A percentile compares a stretch with the other conserved stretches of the same genome.
Conservation (phyloP, 2,113 vertebrate species). For the Castor canadensis region DNA sequence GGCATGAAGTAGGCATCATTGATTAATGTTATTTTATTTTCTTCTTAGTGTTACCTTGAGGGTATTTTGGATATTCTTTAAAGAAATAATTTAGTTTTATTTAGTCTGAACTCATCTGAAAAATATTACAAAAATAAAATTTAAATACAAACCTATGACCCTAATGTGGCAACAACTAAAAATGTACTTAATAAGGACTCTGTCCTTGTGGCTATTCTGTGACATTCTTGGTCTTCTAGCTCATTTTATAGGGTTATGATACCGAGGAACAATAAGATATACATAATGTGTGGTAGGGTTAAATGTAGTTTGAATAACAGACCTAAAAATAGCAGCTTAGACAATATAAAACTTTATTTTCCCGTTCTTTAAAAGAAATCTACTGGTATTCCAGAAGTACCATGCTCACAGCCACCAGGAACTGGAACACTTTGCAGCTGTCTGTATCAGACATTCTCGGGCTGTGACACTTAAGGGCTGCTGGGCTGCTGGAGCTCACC, state of each 20-base stretch:
- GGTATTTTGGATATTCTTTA: not conserved
- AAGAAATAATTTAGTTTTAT: not conserved
- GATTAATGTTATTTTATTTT: not conserved
- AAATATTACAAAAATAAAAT: not conserved
- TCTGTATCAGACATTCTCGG: not conserved
- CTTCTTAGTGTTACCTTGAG: not conserved
- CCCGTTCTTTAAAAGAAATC: not conserved
- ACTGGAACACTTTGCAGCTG: not conserved
- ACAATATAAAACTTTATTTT: not conserved
- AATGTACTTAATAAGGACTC: not conserved
- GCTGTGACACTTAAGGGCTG: not conserved
- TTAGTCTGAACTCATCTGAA: not conserved
- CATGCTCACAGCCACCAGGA: not conserved
- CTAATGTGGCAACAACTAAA: constrained; percentile 4
- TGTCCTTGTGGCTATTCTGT: too few species aligned
- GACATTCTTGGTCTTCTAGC: not conserved
- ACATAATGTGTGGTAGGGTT: not conserved
- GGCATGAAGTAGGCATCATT: not conserved
- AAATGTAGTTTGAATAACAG: not conserved
- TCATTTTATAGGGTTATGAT: not conserved
- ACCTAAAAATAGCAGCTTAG: not conserved
- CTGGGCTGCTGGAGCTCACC: not conserved
- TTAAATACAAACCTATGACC: not conserved
- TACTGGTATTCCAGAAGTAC: not conserved
- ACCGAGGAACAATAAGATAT: not conserved